Percentiles rank a stretch among this genome's conserved stretches.
Conservation (phyloP, 2,888 invertebrate species). For the Pinctada fucata region DNA sequence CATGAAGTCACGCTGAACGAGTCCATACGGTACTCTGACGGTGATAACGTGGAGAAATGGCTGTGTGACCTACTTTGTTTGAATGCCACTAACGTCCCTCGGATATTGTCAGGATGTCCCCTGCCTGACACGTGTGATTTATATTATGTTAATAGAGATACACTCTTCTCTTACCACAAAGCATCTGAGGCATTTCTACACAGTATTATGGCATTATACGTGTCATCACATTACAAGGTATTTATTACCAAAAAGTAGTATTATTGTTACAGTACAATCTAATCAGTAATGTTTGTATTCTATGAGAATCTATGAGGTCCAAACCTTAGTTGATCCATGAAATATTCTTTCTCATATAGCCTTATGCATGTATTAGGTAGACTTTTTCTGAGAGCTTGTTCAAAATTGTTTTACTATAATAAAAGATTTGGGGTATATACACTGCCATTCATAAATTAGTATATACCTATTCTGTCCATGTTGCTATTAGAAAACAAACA, state of each 20-base stretch:
- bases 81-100: constrained; percentile 85
- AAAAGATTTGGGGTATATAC: too few relatives aligned
- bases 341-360: too few relatives aligned
- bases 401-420: too few relatives aligned
- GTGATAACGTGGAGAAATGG: constrained; percentile 93
- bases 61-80: constrained; percentile 93
- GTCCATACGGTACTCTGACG: constrained; percentile 92
- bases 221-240: constrained; percentile 97
- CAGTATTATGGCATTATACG: constrained; percentile 93
- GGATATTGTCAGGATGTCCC: constrained; percentile 89
- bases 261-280: neutral
- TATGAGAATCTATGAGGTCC: too few relatives aligned
- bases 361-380: too few relatives aligned
- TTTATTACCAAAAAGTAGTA: neutral
- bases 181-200: constrained; percentile 91
- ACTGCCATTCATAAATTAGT: too few relatives aligned
- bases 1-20: constrained; percentile 87
- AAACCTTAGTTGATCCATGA: too few relatives aligned
- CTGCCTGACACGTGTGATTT: constrained; percentile 92
- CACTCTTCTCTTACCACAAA: constrained; percentile 96
- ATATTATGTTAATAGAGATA: constrained; percentile 85
- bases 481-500: too few relatives aligned
- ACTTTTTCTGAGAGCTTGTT: too few relatives aligned
- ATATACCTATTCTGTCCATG: too few relatives aligned
- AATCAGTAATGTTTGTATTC: neutral